Evolutionary conservation across 2,888 invertebrate genomes (phyloP).

Genomic region (Desoria tigrina): DNA sequence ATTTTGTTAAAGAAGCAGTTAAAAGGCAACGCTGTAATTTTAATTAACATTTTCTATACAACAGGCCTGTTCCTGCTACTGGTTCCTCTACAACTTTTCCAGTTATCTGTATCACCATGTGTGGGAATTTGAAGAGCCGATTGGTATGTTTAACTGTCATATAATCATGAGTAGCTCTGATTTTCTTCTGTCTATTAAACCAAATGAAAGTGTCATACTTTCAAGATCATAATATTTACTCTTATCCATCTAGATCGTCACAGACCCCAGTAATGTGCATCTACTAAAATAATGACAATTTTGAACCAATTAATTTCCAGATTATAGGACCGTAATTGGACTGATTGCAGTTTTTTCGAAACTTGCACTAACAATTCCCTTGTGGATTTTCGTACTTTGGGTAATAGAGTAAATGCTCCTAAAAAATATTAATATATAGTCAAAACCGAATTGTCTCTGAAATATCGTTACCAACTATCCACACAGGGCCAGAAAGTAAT

Average conservation of each 20-base stretch:
- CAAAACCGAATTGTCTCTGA: neutral
- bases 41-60: neutral
- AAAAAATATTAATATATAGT: neutral
- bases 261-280: no score
- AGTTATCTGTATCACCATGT: slow-evolving; percentile 32
- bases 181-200: no score
- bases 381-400: slow-evolving; percentile 39
- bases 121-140: slow-evolving; percentile 18
- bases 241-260: no score
- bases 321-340: slow-evolving; percentile 22
- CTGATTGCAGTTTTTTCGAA: slow-evolving; percentile 23
- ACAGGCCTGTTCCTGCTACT: slow-evolving; percentile 31
- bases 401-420: slow-evolving; percentile 12
- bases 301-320: slow-evolving; percentile 16
- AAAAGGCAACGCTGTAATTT: no score
- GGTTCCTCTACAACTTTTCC: slow-evolving; percentile 35
- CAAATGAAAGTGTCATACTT: no score
- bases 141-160: slow-evolving; percentile 21
- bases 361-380: slow-evolving; percentile 20
- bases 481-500: slow-evolving; percentile 27
- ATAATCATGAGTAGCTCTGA: no score
- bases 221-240: no score
- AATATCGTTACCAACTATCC: neutral
- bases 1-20: neutral
- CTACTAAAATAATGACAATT: no score